Base-by-base conservation (phyloP, 2,113 vertebrate genomes). In the Dendropsophus ebraccatus region DNA sequence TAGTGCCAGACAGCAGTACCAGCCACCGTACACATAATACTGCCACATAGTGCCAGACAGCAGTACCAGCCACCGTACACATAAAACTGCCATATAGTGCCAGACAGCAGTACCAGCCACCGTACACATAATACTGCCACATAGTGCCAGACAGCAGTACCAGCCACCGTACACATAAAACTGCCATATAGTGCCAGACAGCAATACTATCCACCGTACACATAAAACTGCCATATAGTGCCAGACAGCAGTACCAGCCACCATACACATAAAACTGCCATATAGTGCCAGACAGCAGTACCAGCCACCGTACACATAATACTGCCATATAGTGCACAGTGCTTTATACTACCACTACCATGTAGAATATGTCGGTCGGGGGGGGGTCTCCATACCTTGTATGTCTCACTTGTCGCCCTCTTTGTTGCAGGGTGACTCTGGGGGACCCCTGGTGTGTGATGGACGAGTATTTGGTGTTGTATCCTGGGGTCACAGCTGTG, bases 401-500 rank as follows among this genome's bases (percentile, higher is more conserved):
- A 49, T 49, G 47, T 21, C 8, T 70, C 0, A 70, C 1, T 23
- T 70, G 17, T 41, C 67, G 0, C 67, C 67, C 35, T 4, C 8
- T 85, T 87, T 35, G 75, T 83, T 86, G 32, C 89, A 95, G 95
- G 95, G 95, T 1, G 95, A 96, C 88, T 96, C 95, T 2, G 95
- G 96, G 0, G 95, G 95, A 0, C 94, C 96, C 0, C 91, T 96
- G 37, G 93, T 96, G 1, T 96, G 96, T 16, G 93, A 95, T 0
- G 96, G 95, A 28, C 91, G 92, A 0, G 87, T 95, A 28, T 95
- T 95, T 0, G 96, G 96, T 0, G 58, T 96, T 6, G 95, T 96
- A 30, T 96, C 96, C n/a, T 96, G 95, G 95, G 95, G 96, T 0
- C 90, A 28, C 45, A 90, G 94, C 23, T 96, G 96, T 25, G 95